Base-by-base conservation (phyloP, 1,140 invertebrate species). In the Archivesica marissinica region DNA sequence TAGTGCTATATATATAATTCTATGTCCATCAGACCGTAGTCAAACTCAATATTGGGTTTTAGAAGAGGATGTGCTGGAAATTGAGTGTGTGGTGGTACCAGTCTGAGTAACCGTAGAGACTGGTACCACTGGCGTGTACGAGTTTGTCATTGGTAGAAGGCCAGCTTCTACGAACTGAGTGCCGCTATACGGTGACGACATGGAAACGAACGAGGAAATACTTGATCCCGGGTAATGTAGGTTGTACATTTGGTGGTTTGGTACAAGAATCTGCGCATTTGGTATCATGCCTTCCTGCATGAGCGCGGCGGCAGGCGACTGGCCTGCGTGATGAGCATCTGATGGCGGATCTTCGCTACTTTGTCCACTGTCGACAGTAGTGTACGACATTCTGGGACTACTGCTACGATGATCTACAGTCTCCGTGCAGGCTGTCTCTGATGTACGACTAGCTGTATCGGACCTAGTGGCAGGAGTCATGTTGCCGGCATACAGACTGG, bases 151-250 rank as follows among this genome's bases (percentile, higher is more conserved):
- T 0, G 77, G 68, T 72, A 75, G 68, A 83, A 83, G 80, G 47
- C 80, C 80, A 0, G 80, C 80, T 75, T 75, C 80, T 72, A 74
- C 80, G 33, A 70, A 47, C 30, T 56, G 68, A 13, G 38, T 3
- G 15, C 76, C 76, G 47, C 33, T 3, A 47, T 64, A 78, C 11
- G 11, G n/a, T 4, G 76, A 30, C 2, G 76, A 4, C 54, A 78
- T 78, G 3, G 76, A 41, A 72, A 72, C 68, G 50, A 72, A 72
- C n/a, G 54, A 59, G 7, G 54, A 59, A 28, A 78, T 59, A 61
- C n/a, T 64, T 39, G 54, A 1, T 39, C 39, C 76, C 28, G 80
- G 47, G 35, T 59, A 83, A 25, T 83, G 76, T 28, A 78, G 39
- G 50, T 75, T 82, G 35, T 82, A 83, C 28, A 83, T 33, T 41